A percentile compares a stretch with the other conserved stretches of the same genome.
phyloP scores from a whole-genome alignment of 2,888 invertebrate genomes.

The Campoletis raptor region DNA sequence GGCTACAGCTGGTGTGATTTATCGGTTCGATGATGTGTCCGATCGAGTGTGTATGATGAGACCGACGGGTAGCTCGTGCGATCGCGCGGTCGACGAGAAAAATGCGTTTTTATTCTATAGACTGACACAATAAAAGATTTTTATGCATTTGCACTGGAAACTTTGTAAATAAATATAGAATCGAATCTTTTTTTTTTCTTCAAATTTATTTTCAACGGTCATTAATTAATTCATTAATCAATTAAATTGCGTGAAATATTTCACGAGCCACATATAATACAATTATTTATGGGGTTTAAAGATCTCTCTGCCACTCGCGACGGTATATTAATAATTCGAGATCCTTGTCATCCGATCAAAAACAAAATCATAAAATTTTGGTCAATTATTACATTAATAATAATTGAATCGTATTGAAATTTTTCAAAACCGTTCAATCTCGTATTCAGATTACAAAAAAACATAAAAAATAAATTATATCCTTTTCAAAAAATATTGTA shows the following conservation, averaged over 20 bases:
- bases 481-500: not conserved
- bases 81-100: slow-evolving; percentile 3
- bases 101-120: slow-evolving; percentile 39
- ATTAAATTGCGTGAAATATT: not conserved
- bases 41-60: slow-evolving; percentile 72
- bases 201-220: not conserved
- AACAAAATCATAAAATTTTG: not conserved
- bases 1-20: slow-evolving; percentile 77
- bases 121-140: slow-evolving; percentile 26
- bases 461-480: not conserved
- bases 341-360: not conserved
- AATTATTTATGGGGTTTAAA: not conserved
- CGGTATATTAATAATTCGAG: not conserved
- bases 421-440: not conserved
- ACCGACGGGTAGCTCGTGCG: slow-evolving; percentile 45
- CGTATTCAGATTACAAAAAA: not conserved
- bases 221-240: not conserved
- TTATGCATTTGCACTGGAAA: not conserved
- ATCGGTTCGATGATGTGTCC: slow-evolving; percentile 78
- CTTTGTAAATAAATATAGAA: not conserved
- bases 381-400: not conserved
- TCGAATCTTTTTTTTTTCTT: not conserved
- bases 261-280: not conserved
- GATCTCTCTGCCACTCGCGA: slow-evolving; percentile 8
- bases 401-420: not conserved